Conservation (phyloP, 2,113 vertebrate genomes). For the Orycteropus afer region DNA sequence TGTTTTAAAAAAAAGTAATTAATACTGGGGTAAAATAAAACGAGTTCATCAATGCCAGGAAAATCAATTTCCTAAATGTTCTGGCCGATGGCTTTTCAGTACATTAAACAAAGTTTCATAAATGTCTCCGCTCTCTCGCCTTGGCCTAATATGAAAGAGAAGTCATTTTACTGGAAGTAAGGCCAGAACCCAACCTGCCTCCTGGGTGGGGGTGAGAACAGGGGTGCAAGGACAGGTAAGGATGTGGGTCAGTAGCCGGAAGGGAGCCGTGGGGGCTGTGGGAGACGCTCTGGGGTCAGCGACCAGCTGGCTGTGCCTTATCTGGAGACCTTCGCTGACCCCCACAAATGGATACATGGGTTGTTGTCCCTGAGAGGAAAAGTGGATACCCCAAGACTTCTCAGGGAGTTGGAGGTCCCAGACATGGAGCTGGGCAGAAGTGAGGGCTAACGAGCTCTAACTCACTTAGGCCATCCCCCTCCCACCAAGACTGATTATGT, state of each 20-base stretch:
- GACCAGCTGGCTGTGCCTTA: no score
- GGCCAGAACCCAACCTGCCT: conserved; percentile 78
- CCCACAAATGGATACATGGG: neutral
- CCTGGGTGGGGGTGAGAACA: neutral
- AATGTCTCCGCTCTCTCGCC: conserved; percentile 89
- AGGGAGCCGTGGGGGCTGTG: neutral
- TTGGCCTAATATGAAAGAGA: conserved; percentile 90
- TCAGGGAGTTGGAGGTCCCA: conserved; percentile 44
- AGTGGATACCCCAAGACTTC: neutral
- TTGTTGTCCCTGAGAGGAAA: neutral
- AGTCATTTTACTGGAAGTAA: conserved; percentile 89
- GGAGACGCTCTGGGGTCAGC: neutral
- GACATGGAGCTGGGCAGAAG: conserved; percentile 62
- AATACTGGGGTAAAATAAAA: conserved; percentile 93
- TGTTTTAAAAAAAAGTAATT: conserved; percentile 91
- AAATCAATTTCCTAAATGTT: conserved; percentile 96
- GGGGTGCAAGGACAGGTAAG: neutral
- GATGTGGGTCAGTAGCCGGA: neutral
- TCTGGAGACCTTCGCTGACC: no score
- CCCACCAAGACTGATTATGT: conserved; percentile 64
- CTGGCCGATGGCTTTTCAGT: conserved; percentile 94
- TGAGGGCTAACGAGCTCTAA: conserved; percentile 50
- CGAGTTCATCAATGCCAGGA: conserved; percentile 94
- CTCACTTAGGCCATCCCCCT: conserved; percentile 52
- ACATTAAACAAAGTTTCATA: conserved; percentile 96